Evolutionary conservation across 2,113 vertebrate genomes (phyloP).

Genomic region (Aspiorhynchus laticeps): DNA sequence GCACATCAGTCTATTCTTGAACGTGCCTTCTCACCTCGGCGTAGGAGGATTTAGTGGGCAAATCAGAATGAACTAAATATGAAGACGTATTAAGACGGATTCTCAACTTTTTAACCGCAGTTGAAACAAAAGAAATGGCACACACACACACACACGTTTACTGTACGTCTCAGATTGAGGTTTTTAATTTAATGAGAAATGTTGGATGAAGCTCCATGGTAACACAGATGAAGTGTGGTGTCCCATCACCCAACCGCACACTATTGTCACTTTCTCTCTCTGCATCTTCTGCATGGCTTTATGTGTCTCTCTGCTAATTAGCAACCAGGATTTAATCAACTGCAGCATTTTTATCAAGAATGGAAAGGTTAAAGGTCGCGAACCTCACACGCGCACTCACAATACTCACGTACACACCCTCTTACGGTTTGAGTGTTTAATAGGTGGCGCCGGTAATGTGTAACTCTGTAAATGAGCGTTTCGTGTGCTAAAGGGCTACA

Average conservation of each 20-base stretch:
- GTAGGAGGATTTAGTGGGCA: conserved; percentile 53
- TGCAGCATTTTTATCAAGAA: conserved; percentile 53
- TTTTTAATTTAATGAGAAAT: conserved; percentile 54
- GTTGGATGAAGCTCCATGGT: conserved; percentile 54
- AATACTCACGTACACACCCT: conserved; percentile 23
- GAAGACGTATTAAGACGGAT: conserved; percentile 27
- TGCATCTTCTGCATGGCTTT: conserved; percentile 30
- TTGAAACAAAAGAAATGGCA: conserved; percentile 45
- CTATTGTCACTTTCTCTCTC: conserved; percentile 43
- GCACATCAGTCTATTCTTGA: conserved; percentile 50
- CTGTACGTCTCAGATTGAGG: conserved; percentile 35
- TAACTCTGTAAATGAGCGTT: conserved; percentile 51
- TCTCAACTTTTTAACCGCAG: conserved; percentile 46
- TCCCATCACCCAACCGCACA: conserved; percentile 42
- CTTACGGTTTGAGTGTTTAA: conserved; percentile 46
- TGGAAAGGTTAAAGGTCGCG: conserved; percentile 52
- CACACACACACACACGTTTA: conserved; percentile 14
- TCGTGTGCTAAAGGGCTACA: conserved; percentile 37
- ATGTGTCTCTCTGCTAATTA: conserved; percentile 41
- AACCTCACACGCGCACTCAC: not conserved
- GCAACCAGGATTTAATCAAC: conserved; percentile 45
- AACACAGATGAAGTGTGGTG: conserved; percentile 51
- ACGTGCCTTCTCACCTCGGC: conserved; percentile 39
- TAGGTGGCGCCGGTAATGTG: conserved; percentile 41
- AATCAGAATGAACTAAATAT: conserved; percentile 42